These are phyloP conservation scores for Halcyon malimbica DNA, from an alignment of 2,113 vertebrate genomes.

Conservation along the genomic window DNA sequence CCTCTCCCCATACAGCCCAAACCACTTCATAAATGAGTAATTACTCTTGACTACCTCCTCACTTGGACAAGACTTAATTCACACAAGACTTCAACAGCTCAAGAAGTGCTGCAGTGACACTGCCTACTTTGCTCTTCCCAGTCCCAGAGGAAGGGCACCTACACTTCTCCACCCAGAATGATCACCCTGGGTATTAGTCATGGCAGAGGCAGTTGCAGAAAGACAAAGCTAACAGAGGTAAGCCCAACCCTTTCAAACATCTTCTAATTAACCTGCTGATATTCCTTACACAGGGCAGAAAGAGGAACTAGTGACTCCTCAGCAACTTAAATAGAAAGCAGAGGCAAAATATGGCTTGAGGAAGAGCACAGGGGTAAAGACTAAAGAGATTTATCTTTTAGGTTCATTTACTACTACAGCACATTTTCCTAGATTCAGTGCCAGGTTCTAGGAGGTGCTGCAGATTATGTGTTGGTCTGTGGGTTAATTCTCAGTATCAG, in stretches of 20 bases:
- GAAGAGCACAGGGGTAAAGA: not conserved
- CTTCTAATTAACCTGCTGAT: not conserved
- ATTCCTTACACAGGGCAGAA: not conserved
- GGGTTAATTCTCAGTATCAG: not conserved
- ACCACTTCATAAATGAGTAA: constrained; percentile 7
- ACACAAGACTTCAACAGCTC: constrained; percentile 2
- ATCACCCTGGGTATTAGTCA: constrained; percentile 32
- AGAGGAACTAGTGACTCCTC: not conserved
- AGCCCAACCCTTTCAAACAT: not conserved
- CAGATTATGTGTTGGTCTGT: not conserved
- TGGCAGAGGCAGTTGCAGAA: not conserved
- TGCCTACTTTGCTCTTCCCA: not conserved
- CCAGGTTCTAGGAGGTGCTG: not conserved
- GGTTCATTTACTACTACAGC: not conserved
- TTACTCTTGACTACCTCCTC: constrained; percentile 3
- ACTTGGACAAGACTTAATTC: not conserved
- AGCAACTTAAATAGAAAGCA: not conserved
- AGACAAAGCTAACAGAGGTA: constrained; percentile 3
- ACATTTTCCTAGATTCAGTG: not conserved
- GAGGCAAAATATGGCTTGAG: not conserved
- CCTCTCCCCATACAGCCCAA: not conserved
- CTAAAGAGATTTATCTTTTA: not conserved
- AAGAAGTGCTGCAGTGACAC: not conserved
- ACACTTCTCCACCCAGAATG: constrained; percentile 14
- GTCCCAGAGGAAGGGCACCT: constrained; percentile 13